Evolutionary conservation across 2,113 vertebrate genomes (phyloP), one percentile per base, ranked within the genome.

Genomic region (Galemys pyrenaicus): DNA sequence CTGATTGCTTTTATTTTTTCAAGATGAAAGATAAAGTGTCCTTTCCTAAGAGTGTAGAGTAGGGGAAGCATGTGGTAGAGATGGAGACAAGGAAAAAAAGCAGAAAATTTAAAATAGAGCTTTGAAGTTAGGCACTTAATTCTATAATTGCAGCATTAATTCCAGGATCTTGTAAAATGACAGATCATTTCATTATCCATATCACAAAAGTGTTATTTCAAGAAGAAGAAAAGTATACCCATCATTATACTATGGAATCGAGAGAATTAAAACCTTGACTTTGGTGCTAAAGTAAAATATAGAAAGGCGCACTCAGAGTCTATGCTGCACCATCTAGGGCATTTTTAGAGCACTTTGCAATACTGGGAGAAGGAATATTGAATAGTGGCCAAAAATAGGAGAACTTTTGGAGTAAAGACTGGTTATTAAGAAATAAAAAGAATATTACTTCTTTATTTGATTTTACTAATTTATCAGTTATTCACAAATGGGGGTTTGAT

Each of bases 101-200:
- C 37, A 19, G 28, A 5, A 13, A 20, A 3, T 11, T 49, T 79
- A 70, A 90, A 54, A 56, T 22, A 51, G 16, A 37, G 6, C 26
- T 41, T n/a, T 81, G 51, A 77, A 68, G 44, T 15, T 30, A 46
- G 46, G 71, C 35, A 87, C 97, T 96, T 90, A 98, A 97, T 80
- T 98, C 95, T 86, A 98, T 97, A 65, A 98, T 9, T 54, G 97
- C 97, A 80, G 97, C 96, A 73, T 98, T 97, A 2, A 98, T 97
- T 93, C 97, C 95, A 81, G 97, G 97, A 98, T 0, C 0, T 24
- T n/a, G 97, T 95, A 11, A 60, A 0, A 6, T 19, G 4, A 77
- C 98, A 98, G 64, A 30, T 78, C 15, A 19, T 8, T 41, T 84
- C 32, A 30, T 87, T 88, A 26, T 13, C 1, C 0, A 12, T 1